Conservation (phyloP, 2,113 vertebrate genomes). For the Galeopterus variegatus region DNA sequence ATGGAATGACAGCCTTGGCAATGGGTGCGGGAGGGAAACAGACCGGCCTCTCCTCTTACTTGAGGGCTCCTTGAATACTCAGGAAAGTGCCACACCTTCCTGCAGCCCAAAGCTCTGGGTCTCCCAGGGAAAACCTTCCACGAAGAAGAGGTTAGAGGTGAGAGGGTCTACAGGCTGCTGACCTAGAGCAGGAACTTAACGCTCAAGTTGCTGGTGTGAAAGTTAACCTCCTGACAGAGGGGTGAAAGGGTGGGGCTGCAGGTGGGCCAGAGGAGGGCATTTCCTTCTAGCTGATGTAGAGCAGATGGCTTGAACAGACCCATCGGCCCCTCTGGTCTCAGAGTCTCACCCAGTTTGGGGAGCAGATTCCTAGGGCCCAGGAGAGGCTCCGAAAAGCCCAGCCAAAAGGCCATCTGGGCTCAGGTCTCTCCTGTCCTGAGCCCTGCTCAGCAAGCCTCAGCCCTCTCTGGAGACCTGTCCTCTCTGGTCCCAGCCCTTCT, state of each 20-base stretch:
- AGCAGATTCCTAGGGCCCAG: neutral
- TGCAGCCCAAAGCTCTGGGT: neutral
- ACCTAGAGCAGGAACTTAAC: neutral
- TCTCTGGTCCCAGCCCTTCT: neutral
- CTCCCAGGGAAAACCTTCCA: neutral
- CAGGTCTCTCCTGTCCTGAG: neutral
- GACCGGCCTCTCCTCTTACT: neutral
- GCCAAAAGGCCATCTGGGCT: neutral
- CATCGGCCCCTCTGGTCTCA: neutral
- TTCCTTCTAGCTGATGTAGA: neutral
- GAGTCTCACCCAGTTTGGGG: neutral
- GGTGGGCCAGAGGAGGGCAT: neutral
- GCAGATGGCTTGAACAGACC: neutral
- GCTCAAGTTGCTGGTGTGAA: neutral
- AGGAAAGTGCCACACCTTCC: neutral
- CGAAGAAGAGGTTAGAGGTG: neutral
- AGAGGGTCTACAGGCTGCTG: neutral
- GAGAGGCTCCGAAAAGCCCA: neutral
- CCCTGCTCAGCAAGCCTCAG: neutral
- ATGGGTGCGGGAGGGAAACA: neutral
- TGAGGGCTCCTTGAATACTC: neutral
- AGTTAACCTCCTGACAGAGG: constrained; percentile 23
- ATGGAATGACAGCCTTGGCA: neutral
- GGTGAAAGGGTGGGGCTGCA: neutral
- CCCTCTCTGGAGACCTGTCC: neutral